Evolutionary conservation across 2,888 invertebrate genomes (phyloP).

Genomic region (Disparrhopalites patrizii): DNA sequence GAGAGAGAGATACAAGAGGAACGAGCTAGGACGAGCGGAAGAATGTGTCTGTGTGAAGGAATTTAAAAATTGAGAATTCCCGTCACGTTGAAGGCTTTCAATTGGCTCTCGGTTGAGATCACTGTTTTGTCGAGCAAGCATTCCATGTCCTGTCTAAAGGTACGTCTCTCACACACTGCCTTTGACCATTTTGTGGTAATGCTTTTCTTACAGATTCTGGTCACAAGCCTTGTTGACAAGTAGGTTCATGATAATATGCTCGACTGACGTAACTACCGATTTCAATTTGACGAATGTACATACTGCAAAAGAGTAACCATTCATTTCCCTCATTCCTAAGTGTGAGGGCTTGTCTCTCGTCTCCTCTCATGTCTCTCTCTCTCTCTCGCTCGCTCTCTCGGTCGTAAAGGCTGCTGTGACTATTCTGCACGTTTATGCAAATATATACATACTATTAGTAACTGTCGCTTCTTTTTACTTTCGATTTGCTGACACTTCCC

Average conservation of each 20-base stretch:
- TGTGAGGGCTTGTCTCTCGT: no score
- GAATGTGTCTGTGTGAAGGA: slow-evolving; percentile 7
- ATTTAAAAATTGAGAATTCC: slow-evolving; percentile 39
- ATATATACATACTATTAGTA: no score
- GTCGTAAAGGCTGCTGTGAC: no score
- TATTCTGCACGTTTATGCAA: no score
- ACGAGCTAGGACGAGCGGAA: background rate
- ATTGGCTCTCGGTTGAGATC: slow-evolving; percentile 47
- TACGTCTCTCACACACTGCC: slow-evolving; percentile 32
- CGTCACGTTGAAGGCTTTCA: slow-evolving; percentile 47
- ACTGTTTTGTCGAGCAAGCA: slow-evolving; percentile 46
- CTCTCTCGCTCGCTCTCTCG: no score
- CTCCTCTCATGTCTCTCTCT: background rate
- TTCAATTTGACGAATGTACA: slow-evolving; percentile 21
- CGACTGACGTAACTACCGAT: slow-evolving; percentile 32
- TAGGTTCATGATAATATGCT: slow-evolving; percentile 39
- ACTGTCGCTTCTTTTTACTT: no score
- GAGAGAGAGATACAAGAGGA: background rate
- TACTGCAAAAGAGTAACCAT: background rate
- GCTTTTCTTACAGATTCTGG: slow-evolving; percentile 35
- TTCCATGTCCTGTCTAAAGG: slow-evolving; percentile 27
- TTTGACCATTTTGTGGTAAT: slow-evolving; percentile 37
- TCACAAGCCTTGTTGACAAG: slow-evolving; percentile 43
- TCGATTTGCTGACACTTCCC: no score
- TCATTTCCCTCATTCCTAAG: slow-evolving; percentile 4